Evolutionary conservation across 2,797 vertebrate species (phyloP), one percentile per base, ranked within the genome.

Genomic region (Ctenopoma multispine): DNA sequence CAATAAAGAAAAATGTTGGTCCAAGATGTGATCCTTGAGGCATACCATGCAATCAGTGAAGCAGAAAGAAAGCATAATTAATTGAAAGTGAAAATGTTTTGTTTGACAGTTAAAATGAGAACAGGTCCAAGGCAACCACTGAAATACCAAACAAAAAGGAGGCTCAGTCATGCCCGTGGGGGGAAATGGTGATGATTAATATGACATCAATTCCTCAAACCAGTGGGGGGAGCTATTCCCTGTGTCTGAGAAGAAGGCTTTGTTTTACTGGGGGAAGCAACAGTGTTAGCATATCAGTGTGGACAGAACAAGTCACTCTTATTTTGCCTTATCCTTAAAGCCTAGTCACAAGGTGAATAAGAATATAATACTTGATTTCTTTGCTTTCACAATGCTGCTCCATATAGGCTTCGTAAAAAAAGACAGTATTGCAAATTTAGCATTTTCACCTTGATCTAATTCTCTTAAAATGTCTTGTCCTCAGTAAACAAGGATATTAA

Each of bases 161-260:
- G 63, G 43, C 67, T 84, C 56, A 46, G 64, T 63, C 40, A n/a
- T 65, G 55, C 54, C 73, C 40, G 34, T 6, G 8, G 70, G 65
- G 50, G 66, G 54, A 57, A 57, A 43, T 56, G 43, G 11, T 34
- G 17, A 58, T 80, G 68, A 79, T 80, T 71, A 65, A 81, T 72
- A 51, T 85, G 90, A 75, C 63, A 63, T 90, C 36, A 40, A 51
- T 27, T 5, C 10, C 24, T 82, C 58, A 36, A 1, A 59, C 92
- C 92, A 90, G 87, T 54, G 59, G 92, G 77, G 89, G 92, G 91
- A 82, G 92, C 90, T 91, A 71, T 90, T 90, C 70, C 36, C 62
- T 84, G 65, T 63, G 46, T 50, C 70, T 77, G 59, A 24, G 46
- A 67, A 64, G 58, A 43, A 43, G 49, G 29, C 38, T 57, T 53